Evolutionary conservation across 2,888 invertebrate species (phyloP), one percentile per base, ranked within the genome.

Genomic region (Hetaerina titia): DNA sequence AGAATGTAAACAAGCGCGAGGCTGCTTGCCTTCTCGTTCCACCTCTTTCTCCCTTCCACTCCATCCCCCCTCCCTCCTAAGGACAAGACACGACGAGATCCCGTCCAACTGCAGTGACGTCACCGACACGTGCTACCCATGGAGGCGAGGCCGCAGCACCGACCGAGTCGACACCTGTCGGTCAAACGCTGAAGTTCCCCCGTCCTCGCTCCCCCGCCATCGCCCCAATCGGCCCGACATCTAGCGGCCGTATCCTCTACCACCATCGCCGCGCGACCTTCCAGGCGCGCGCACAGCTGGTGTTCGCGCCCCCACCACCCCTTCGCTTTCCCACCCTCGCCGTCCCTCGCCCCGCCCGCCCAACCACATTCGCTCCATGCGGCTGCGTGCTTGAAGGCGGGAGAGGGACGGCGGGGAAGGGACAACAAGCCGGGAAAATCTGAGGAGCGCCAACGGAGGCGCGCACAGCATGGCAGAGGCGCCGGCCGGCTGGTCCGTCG

Each of bases 161-260:
- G 92, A 92, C 92, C 69, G 92, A 92, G 92, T 92, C 92, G 92
- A 92, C 92, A 92, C 74, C 92, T 92, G 92, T 64, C 92, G 92
- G 92, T 69, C 56, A 25, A 92, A n/a, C 56, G 69, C 74, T 19
- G 64, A 92, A 63, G 64, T 13, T n/a, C 64, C 22, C 17, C 69
- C 56, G 69, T n/a, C 56, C 17, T n/a, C 69, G 45, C 19, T 69
- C 64, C 64, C 69, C 56, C n/a, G 69, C 64, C 45, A 69, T 22
- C 15, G 17, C 69, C 92, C 15, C 64, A 64, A 57, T 69, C 64
- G 92, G 45, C 92, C 92, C 92, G 92, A 74, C 92, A 92, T 92
- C 92, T 92, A 69, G 92, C 69, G 92, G 92, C 45, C 31, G 56
- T 69, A 92, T 56, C 92, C 92, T 64, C 45, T 56, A 92, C 92